These are phyloP conservation scores for Clarias macrocephalus DNA, from an alignment of 2,113 vertebrate species.

Conservation along the genomic window DNA sequence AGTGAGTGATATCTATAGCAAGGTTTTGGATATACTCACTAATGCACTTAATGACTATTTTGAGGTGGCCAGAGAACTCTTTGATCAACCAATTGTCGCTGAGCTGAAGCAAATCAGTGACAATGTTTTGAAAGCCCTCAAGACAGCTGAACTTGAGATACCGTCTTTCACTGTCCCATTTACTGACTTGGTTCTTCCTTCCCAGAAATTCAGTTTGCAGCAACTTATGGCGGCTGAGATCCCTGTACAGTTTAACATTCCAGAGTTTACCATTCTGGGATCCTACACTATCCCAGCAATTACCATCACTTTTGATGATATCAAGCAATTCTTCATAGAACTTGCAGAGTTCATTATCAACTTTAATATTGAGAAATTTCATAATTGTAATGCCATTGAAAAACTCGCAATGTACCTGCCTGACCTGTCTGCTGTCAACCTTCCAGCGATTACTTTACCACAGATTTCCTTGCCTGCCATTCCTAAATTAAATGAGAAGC, in stretches of 20 bases:
- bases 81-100: conserved; percentile 52
- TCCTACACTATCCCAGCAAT: conserved; percentile 74
- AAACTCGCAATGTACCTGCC: conserved; percentile 73
- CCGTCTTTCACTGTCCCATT: conserved; percentile 83
- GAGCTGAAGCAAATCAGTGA: conserved; percentile 61
- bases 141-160: conserved; percentile 70
- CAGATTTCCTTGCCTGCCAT: conserved; percentile 76
- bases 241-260: conserved; percentile 77
- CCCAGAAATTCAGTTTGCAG: conserved; percentile 75
- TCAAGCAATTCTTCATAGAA: conserved; percentile 78
- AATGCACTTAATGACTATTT: conserved; percentile 56
- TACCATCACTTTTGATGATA: conserved; percentile 78
- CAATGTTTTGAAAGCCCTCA: conserved; percentile 66
- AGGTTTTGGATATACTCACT: conserved; percentile 55
- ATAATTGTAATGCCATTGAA: conserved; percentile 71
- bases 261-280: conserved; percentile 81
- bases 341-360: conserved; percentile 77
- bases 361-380: conserved; percentile 71
- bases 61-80: conserved; percentile 59
- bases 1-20: conserved; percentile 63
- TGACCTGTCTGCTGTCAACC: conserved; percentile 65
- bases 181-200: conserved; percentile 81
- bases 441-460: conserved; percentile 73
- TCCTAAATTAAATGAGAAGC: conserved; percentile 73
- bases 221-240: conserved; percentile 72